phyloP scores from a whole-genome alignment of 2,888 invertebrate genomes.

The Frankliniella fusca region DNA sequence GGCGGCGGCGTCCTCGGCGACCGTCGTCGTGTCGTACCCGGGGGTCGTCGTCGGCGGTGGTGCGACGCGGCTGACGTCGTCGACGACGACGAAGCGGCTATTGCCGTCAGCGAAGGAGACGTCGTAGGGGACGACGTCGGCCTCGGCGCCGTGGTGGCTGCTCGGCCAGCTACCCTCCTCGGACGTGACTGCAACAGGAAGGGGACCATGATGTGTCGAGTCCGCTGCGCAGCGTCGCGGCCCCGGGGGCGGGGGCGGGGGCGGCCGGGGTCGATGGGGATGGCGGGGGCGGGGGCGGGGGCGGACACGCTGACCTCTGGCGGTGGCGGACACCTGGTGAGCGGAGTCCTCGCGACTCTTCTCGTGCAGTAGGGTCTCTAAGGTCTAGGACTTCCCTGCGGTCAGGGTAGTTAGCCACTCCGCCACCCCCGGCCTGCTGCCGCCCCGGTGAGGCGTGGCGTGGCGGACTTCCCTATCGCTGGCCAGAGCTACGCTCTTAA shows the following conservation, averaged over 20 bases:
- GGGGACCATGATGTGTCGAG: neutral
- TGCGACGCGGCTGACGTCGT: neutral
- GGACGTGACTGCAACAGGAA: neutral
- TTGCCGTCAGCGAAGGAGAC: neutral
- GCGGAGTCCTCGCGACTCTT: neutral
- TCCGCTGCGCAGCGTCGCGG: neutral
- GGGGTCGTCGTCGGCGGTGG: neutral
- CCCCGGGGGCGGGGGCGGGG: neutral
- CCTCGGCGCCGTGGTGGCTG: neutral
- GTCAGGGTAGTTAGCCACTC: no score
- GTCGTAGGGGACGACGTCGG: neutral
- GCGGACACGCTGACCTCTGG: neutral
- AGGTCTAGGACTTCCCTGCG: no score
- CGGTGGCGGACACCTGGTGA: neutral
- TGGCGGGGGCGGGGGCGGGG: neutral
- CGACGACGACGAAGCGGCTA: no score
- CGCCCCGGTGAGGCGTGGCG: neutral
- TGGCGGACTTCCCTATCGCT: neutral
- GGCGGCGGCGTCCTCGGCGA: neutral
- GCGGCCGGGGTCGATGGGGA: neutral
- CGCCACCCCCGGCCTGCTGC: no score
- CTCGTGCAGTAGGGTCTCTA: no score
- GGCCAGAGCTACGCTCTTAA: no score
- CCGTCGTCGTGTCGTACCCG: neutral
- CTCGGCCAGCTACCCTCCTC: conserved; percentile 3